Evolutionary conservation across 2,797 vertebrate species (phyloP), one percentile per base, ranked within the genome.

Genomic region (Chelonia mydas): DNA sequence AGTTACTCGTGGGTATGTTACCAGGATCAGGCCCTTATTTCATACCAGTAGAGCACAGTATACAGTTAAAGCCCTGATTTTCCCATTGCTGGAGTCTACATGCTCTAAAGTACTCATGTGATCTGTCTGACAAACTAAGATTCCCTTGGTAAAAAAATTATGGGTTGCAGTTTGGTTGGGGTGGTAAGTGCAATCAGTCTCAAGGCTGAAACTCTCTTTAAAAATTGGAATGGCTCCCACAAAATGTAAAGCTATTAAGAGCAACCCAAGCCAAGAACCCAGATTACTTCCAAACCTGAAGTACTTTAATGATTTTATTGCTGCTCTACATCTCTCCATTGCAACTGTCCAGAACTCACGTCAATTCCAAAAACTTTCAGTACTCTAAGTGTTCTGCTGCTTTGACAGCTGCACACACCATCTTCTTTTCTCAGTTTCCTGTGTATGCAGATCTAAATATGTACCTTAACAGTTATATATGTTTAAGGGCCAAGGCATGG

Each of bases 201-300:
- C 96, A 95, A 97, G 97, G 93, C 88, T 97, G 96, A 95, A 98
- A 95, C 96, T 95, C 96, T 95, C 97, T 96, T 97, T 97, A 95
- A 95, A 95, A 98, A 94, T 95, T 98, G 97, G 97, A 97, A 95
- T 90, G 86, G 90, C 91, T 98, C 95, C 96, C 97, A 96, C 90
- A 95, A 72, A 97, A 96, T 91, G 93, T 97, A 97, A 97, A 97
- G 95, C 96, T 93, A 97, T 97, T 97, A 96, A 94, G 94, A 93
- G 94, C 92, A 96, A 86, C 88, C 96, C 93, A 93, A 97, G 96
- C 95, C 97, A 97, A 95, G 95, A 96, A 96, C 93, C 92, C 90
- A 95, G 94, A 94, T 91, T 94, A 91, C 91, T 96, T 97, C 95
- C 95, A 96, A 97, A 97, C 95, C 94, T 74, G 88, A 96, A 97